These are phyloP conservation scores for Heteronetta atricapilla DNA, from an alignment of 2,113 vertebrate species.

Conservation along the genomic window DNA sequence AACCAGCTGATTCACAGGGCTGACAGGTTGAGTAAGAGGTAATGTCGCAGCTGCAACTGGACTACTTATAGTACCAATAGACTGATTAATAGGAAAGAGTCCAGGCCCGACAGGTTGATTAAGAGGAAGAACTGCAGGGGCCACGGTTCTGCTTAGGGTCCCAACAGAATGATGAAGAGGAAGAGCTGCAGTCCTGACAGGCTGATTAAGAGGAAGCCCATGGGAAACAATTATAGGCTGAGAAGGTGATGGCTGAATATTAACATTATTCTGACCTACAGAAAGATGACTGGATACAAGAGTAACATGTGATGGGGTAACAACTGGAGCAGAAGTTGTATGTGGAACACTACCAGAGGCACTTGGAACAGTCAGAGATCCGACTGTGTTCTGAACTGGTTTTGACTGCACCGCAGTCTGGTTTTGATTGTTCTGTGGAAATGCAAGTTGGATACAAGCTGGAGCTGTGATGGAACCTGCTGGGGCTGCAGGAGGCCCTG, in stretches of 20 bases:
- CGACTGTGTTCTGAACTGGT: slow-evolving; percentile 12
- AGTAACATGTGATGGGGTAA: slow-evolving; percentile 66
- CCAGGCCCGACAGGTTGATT: slow-evolving; percentile 56
- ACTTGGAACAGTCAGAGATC: slow-evolving; percentile 37
- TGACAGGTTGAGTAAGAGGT: slow-evolving; percentile 64
- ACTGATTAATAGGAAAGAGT: slow-evolving; percentile 71
- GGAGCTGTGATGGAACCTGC: not conserved
- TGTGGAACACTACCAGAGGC: slow-evolving; percentile 62
- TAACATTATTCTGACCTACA: slow-evolving; percentile 68
- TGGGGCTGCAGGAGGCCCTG: slow-evolving; percentile 14
- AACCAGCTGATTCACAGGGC: slow-evolving; percentile 61
- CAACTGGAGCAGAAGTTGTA: slow-evolving; percentile 30
- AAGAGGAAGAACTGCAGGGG: slow-evolving; percentile 69
- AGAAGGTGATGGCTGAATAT: slow-evolving; percentile 61
- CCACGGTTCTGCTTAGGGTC: slow-evolving; percentile 64
- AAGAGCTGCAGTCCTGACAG: slow-evolving; percentile 65
- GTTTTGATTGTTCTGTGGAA: slow-evolving; percentile 72
- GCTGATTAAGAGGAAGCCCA: slow-evolving; percentile 74
- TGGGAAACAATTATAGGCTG: slow-evolving; percentile 78
- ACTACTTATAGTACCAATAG: slow-evolving; percentile 57
- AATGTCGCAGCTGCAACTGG: slow-evolving; percentile 57
- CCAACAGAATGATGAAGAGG: slow-evolving; percentile 74
- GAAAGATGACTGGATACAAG: slow-evolving; percentile 79
- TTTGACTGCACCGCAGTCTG: slow-evolving; percentile 57
- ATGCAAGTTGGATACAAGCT: slow-evolving; percentile 68